phyloP scores from a whole-genome alignment of 2,888 invertebrate species.

The Byasa hedistus region DNA sequence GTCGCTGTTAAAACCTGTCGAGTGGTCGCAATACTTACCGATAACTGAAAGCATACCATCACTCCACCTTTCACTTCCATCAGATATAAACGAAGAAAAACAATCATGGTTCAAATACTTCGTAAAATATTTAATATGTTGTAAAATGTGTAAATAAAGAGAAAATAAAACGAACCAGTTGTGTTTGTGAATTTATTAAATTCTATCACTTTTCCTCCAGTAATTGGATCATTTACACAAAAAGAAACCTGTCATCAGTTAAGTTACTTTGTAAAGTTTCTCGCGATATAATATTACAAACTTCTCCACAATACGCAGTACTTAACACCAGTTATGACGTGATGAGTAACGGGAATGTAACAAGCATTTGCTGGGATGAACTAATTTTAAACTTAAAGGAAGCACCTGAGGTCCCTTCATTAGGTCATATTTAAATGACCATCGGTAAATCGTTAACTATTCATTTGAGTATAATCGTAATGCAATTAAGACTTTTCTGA shows the following conservation, averaged over 20 bases:
- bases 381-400: background rate
- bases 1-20: constrained; percentile 48
- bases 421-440: background rate
- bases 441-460: background rate
- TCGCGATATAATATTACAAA: constrained; percentile 55
- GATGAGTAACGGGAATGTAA: constrained; percentile 15
- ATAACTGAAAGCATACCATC: constrained; percentile 47
- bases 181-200: constrained; percentile 77
- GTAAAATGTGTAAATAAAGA: constrained; percentile 46
- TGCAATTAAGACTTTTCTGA: background rate
- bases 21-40: constrained; percentile 49
- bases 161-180: constrained; percentile 59
- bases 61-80: constrained; percentile 49
- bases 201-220: constrained; percentile 75
- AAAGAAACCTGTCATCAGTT: constrained; percentile 62
- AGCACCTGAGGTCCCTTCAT: background rate
- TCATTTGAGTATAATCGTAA: background rate
- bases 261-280: constrained; percentile 61
- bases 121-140: constrained; percentile 53
- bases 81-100: constrained; percentile 39
- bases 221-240: constrained; percentile 72
- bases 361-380: background rate
- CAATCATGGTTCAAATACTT: constrained; percentile 53
- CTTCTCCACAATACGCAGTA: too few relatives aligned
- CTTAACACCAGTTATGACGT: background rate